These are phyloP conservation scores for Amphimedon queenslandica DNA, from an alignment of 37 sponge, comb jelly and placozoan species.

Conservation along the genomic window DNA sequence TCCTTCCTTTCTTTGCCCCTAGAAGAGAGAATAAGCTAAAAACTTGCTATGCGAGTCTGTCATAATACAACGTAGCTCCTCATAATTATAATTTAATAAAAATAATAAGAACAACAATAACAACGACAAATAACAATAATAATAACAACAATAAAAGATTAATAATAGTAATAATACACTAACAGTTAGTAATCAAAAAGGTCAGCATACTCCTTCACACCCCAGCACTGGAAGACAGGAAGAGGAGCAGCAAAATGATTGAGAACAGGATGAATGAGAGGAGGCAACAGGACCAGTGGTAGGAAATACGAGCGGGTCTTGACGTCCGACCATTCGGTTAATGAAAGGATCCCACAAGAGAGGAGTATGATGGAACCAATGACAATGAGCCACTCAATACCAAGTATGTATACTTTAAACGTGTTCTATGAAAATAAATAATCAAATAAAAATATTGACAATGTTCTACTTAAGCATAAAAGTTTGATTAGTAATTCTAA, in stretches of 20 bases:
- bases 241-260: conserved; percentile 31
- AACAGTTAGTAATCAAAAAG: conserved; percentile 19
- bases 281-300: conserved; percentile 18
- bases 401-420: conserved; percentile 8
- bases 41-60: too few species aligned
- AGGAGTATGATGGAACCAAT: not conserved
- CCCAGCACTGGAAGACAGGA: conserved; percentile 21
- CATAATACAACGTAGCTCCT: too few species aligned
- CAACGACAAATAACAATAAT: not conserved
- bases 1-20: too few species aligned
- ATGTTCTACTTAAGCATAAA: too few species aligned
- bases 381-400: conserved; percentile 3
- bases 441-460: not conserved
- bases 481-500: too few species aligned
- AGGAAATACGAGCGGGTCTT: not conserved
- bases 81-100: too few species aligned
- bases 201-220: not conserved
- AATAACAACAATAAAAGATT: not conserved
- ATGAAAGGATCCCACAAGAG: conserved; percentile 25
- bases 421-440: conserved; percentile 13
- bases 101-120: not conserved
- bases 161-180: not conserved
- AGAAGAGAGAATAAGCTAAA: too few species aligned
- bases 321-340: conserved; percentile 8
- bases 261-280: conserved; percentile 18